Conservation (phyloP, 2,797 vertebrate genomes). For the Periophthalmus magnuspinnatus region DNA sequence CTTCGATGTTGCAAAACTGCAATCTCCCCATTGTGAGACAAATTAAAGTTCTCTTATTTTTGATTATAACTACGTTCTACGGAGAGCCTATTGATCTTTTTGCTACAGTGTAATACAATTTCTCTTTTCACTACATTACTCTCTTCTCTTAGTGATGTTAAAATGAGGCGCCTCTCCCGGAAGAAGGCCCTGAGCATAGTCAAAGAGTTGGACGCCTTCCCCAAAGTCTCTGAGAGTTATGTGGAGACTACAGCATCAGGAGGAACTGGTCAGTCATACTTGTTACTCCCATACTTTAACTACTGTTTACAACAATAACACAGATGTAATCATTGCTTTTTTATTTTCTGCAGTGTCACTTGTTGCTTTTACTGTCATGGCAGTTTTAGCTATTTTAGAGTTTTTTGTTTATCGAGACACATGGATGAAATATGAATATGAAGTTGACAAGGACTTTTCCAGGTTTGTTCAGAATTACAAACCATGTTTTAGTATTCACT, state of each 20-base stretch:
- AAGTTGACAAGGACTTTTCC: conserved; percentile 96
- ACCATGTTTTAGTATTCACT: neutral
- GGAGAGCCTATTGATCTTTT: neutral
- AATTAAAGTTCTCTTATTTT: neutral
- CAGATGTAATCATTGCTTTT: neutral
- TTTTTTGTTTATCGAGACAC: conserved; percentile 94
- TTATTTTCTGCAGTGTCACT: conserved; percentile 83
- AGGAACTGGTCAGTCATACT: conserved; percentile 83
- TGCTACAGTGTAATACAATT: neutral
- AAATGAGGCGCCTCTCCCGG: conserved; percentile 91
- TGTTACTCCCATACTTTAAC: neutral
- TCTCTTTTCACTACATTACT: neutral
- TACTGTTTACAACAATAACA: neutral
- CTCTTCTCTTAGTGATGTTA: conserved; percentile 47
- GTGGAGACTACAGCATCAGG: conserved; percentile 91
- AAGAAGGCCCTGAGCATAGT: conserved; percentile 93
- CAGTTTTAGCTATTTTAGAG: conserved; percentile 89
- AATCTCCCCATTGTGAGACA: neutral
- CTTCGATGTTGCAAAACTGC: neutral
- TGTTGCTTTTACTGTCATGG: conserved; percentile 89
- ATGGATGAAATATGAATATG: conserved; percentile 97
- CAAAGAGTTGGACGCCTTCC: conserved; percentile 95
- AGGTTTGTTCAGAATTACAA: conserved; percentile 74
- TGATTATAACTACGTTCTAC: neutral
- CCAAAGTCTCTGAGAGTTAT: conserved; percentile 97